phyloP scores from a whole-genome alignment of 2,113 vertebrate species.

The Psittacula cyanocephala region DNA sequence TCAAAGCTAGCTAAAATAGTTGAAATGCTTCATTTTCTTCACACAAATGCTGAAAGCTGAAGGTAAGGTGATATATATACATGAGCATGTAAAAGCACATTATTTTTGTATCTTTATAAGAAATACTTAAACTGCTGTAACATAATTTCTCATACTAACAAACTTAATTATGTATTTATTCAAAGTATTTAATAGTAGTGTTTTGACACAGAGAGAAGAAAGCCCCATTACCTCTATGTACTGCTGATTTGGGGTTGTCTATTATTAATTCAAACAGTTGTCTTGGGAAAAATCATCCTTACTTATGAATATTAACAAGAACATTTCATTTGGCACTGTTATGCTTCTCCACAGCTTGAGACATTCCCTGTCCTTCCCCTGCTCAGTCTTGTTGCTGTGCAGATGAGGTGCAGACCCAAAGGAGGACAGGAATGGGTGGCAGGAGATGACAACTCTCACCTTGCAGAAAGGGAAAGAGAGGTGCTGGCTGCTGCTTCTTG shows the following conservation, averaged over 20 bases:
- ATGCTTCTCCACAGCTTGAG: not conserved
- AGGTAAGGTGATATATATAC: not conserved
- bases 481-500: not conserved
- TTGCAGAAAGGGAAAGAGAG: not conserved
- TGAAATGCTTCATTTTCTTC: not conserved
- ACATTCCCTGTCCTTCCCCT: not conserved
- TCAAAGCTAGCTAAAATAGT: not conserved
- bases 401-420: not conserved
- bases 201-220: not conserved
- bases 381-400: fast-evolving
- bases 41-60: not conserved
- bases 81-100: not conserved
- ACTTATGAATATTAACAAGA: not conserved
- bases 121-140: not conserved
- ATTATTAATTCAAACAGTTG: not conserved
- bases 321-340: not conserved
- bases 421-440: not conserved
- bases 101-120: not conserved
- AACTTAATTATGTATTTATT: not conserved
- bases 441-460: not conserved
- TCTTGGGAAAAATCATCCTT: not conserved
- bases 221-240: not conserved
- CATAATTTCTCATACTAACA: not conserved
- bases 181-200: not conserved
- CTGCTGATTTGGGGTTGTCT: not conserved